phyloP scores from a whole-genome alignment of 2,113 vertebrate species.

The Eupsittula cactorum region DNA sequence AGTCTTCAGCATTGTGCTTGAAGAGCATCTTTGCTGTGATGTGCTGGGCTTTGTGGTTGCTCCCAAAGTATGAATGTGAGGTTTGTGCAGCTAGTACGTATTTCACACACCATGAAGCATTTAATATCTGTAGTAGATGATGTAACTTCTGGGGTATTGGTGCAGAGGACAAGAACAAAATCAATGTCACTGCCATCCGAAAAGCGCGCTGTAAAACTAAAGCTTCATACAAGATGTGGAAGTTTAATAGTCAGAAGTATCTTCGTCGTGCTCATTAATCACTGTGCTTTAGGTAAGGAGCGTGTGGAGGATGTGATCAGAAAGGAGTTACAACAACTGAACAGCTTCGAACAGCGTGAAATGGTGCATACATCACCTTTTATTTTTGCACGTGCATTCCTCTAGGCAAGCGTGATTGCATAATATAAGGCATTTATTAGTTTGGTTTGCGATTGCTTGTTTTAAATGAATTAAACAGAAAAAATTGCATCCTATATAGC shows the following conservation, averaged over 20 bases:
- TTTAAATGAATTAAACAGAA: neutral
- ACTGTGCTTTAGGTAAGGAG: neutral
- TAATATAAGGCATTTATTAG: neutral
- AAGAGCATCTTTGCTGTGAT: neutral
- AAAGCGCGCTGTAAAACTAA: neutral
- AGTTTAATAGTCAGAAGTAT: neutral
- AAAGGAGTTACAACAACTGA: neutral
- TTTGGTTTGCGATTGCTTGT: neutral
- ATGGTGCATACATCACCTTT: neutral
- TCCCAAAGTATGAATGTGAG: neutral
- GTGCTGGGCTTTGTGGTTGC: neutral
- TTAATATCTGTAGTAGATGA: neutral
- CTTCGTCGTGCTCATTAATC: neutral
- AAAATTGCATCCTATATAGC: neutral
- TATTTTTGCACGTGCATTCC: neutral
- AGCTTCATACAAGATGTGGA: neutral
- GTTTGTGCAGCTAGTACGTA: neutral
- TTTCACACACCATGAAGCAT: neutral
- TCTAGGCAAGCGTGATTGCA: neutral
- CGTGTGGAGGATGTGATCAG: neutral
- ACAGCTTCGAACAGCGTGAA: neutral
- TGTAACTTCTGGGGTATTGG: neutral
- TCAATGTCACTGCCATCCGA: fast-evolving
- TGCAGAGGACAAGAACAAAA: neutral
- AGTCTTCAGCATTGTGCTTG: neutral